These are phyloP conservation scores for Xenopus laevis DNA, from an alignment of 2,113 vertebrate genomes.

Conservation along the genomic window DNA sequence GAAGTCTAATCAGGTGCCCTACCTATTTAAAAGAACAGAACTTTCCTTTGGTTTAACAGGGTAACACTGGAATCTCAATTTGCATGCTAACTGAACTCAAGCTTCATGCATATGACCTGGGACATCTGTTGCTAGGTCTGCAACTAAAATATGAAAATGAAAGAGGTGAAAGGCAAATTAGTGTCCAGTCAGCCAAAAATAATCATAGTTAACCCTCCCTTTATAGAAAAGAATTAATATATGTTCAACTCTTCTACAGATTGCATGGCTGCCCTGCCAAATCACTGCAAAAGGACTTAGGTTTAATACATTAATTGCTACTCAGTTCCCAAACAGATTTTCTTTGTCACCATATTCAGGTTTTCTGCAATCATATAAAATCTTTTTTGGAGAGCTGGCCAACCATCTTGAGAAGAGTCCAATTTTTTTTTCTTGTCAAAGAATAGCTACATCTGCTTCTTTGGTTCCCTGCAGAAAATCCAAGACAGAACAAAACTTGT, in stretches of 20 bases:
- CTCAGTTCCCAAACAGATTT: neutral
- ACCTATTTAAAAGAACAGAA: conserved; percentile 59
- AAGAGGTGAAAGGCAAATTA: conserved; percentile 75
- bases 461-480: conserved; percentile 39
- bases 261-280: neutral
- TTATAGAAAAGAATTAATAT: neutral
- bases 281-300: neutral
- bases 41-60: conserved; percentile 56
- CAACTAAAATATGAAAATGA: conserved; percentile 74
- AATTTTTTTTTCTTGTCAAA: conserved; percentile 11
- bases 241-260: neutral
- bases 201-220: conserved; percentile 29
- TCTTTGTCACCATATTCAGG: neutral
- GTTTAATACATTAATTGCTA: neutral
- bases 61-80: conserved; percentile 65
- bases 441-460: conserved; percentile 43
- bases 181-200: conserved; percentile 48
- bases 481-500: conserved; percentile 45
- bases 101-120: conserved; percentile 58
- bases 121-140: conserved; percentile 74
- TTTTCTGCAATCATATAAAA: neutral
- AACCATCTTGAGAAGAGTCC: neutral
- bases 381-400: neutral
- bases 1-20: conserved; percentile 63
- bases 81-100: conserved; percentile 72